These are phyloP conservation scores for Thysanoteuthis rhombus DNA, from an alignment of 2,888 invertebrate species.

Conservation along the genomic window DNA sequence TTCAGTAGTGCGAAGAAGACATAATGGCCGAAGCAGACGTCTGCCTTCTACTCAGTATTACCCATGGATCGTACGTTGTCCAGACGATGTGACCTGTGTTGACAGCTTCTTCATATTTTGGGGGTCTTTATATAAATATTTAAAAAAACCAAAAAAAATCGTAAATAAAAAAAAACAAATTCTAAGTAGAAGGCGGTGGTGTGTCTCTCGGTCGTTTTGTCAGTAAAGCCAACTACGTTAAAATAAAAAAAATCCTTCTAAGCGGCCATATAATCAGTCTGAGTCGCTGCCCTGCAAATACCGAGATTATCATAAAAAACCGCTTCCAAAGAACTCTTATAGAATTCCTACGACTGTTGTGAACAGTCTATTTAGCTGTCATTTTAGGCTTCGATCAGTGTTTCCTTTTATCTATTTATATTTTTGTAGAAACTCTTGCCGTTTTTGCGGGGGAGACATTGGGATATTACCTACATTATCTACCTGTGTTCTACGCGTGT, in stretches of 20 bases:
- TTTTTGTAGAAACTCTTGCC: not conserved
- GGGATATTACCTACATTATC: not conserved
- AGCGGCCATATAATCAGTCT: too few relatives aligned
- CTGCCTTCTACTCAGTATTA: conserved; percentile 12
- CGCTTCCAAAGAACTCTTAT: not conserved
- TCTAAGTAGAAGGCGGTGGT: conserved; percentile 12
- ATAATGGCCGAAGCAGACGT: conserved; percentile 28
- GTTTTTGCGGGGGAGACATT: not conserved
- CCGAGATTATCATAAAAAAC: not conserved
- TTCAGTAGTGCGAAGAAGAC: conserved; percentile 26
- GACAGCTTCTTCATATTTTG: conserved; percentile 16
- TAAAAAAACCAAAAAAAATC: too few relatives aligned
- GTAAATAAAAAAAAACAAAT: not conserved
- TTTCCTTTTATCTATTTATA: too few relatives aligned
- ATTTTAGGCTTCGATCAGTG: not conserved
- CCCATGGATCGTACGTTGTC: conserved; percentile 16
- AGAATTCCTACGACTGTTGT: not conserved
- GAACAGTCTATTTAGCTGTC: not conserved
- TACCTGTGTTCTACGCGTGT: not conserved
- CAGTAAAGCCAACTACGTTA: not conserved
- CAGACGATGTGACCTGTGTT: conserved; percentile 21
- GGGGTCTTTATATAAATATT: not conserved
- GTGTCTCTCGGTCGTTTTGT: conserved; percentile 12
- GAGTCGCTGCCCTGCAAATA: not conserved
- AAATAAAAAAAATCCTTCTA: not conserved